Evolutionary conservation across 1,140 invertebrate species (phyloP), one percentile per base, ranked within the genome.

Genomic region (Phymastichus coffea): DNA sequence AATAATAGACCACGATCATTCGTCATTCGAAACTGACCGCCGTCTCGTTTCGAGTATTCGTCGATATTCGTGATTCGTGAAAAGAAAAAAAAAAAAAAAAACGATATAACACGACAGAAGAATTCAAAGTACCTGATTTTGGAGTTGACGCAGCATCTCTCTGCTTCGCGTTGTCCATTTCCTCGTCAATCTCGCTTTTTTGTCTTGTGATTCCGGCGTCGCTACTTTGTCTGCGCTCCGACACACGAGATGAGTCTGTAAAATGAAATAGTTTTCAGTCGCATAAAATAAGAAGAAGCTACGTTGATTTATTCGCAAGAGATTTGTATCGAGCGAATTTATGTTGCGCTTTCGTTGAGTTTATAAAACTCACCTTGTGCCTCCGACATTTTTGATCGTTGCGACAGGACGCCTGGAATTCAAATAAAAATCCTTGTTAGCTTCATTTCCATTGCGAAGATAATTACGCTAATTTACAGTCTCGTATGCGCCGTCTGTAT

Each of bases 341-440:
- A 15, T 44, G 20, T 22, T 8, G 26, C n/a, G 15, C 0, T 4
- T 43, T 41, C n/a, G n/a, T n/a, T n/a, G n/a, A n/a, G n/a, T n/a
- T n/a, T n/a, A n/a, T n/a, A n/a, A 30, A 46, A 17, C 67, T 70
- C 66, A 77, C 77, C 76, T 77, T 77, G 73, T 67, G 60, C 64
- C 64, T 69, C 71, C 65, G 77, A 77, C 77, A 79, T 79, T 67
- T 67, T 64, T 67, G 63, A 57, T 65, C 53, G 60, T 63, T 63
- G 61, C 55, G 53, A 51, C 14, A 63, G 66, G 66, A 64, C 48
- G 67, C 67, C 75, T 78, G 65, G 10, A 77, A 73, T 51, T 40
- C 6, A 63, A 64, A 66, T 26, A 25, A 15, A 35, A 26, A 57
- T 43, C 20, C 9, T 52, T 51, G 12, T n/a, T n/a, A n/a, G n/a